These are phyloP conservation scores for Peromyscus polionotus DNA, from an alignment of 2,113 vertebrate genomes.

Conservation along the genomic window DNA sequence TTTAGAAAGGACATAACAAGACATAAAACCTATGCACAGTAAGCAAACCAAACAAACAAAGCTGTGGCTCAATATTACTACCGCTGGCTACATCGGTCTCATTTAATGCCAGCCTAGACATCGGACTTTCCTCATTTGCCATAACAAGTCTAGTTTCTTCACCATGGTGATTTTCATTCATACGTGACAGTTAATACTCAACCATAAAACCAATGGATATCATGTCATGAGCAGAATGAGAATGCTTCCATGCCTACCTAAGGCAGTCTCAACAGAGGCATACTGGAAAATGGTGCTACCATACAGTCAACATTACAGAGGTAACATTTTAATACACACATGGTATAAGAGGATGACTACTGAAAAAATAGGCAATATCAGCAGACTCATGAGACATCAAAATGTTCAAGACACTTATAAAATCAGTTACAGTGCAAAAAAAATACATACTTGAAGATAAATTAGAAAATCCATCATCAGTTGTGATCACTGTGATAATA, in stretches of 20 bases:
- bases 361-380: background rate
- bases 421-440: background rate
- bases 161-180: background rate
- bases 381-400: background rate
- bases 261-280: background rate
- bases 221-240: background rate
- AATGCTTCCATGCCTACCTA: background rate
- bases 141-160: background rate
- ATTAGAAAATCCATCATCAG: background rate
- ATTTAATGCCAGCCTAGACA: background rate
- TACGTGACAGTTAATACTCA: background rate
- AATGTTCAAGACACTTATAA: background rate
- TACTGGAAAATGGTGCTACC: too few species aligned
- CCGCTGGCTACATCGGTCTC: background rate
- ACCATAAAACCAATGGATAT: background rate
- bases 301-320: background rate
- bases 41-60: background rate
- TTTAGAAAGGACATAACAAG: background rate
- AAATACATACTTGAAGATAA: background rate
- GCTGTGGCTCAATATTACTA: background rate
- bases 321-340: background rate
- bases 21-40: background rate
- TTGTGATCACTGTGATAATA: background rate
- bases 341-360: background rate
- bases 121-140: rapidly evolving